Evolutionary conservation across 1,140 invertebrate species (phyloP), one percentile per base, ranked within the genome.

Genomic region (Heterodera carotae): DNA sequence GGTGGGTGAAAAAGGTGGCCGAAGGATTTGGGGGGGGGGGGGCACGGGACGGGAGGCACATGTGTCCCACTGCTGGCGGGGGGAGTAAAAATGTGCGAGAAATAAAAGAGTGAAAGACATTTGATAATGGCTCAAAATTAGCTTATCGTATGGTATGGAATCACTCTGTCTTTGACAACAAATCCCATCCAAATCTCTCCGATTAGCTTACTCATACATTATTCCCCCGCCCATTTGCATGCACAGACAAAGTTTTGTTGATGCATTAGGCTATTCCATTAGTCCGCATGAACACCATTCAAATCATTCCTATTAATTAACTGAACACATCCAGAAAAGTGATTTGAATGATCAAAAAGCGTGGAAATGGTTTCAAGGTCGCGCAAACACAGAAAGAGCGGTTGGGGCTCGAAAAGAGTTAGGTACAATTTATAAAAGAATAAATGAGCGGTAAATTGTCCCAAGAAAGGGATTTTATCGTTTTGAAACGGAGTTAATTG

Each of bases 291-390:
- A 56, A 56, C 48, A 56, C 48, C 48, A 56, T 56, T 56, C 48
- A 43, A 12, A 43, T 39, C 12, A 7, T 43, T n/a, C 15, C 39
- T 18, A 22, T 22, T 56, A 56, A 56, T 56, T 56, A 56, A 56
- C 48, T 56, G 48, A 56, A 56, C 48, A 56, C 48, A 56, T 56
- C 48, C 48, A 56, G 48, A 56, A n/a, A 56, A 56, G 18, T 56
- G 48, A 56, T 56, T 15, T 15, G 18, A 56, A 22, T 56, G 48
- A 56, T 56, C 48, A 22, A 53, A 53, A 53, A 53, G 48, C 48
- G 48, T 53, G 48, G 48, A 53, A 53, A 53, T 53, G 48, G 48
- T 53, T 53, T 53, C 48, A 53, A 53, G 48, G 48, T 53, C 48
- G 48, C 12, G 22, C 4, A 53, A 53, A 10, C 22, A 5, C 18